These are phyloP conservation scores for Yoshiicerus persimilis DNA, from an alignment of 1,140 invertebrate genomes.

Conservation along the genomic window DNA sequence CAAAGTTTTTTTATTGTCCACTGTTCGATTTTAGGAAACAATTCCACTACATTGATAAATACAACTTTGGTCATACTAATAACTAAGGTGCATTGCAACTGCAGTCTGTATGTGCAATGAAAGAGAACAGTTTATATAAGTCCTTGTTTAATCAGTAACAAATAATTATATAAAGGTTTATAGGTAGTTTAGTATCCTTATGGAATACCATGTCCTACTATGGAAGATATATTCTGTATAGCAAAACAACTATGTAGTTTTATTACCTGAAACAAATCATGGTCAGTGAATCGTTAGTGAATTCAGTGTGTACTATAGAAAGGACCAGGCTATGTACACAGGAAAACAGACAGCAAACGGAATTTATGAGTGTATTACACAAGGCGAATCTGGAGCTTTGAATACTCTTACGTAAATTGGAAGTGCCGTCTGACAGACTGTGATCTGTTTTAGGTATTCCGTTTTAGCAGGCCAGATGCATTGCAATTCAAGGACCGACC, in stretches of 20 bases:
- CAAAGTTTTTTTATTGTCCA: too few species aligned
- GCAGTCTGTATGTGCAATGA: too few species aligned
- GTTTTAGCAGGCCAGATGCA: background rate
- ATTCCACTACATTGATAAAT: too few species aligned
- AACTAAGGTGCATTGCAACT: too few species aligned
- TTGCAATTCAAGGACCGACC: background rate
- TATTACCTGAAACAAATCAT: background rate
- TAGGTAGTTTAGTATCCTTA: too few species aligned
- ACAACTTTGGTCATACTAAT: too few species aligned
- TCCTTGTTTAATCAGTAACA: too few species aligned
- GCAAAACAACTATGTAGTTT: background rate
- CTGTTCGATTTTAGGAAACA: too few species aligned
- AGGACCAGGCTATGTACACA: background rate
- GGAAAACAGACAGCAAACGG: background rate
- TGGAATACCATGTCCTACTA: too few species aligned
- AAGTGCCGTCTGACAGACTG: background rate
- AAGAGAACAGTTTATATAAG: too few species aligned
- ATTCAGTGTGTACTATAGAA: background rate
- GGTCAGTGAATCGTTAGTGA: background rate
- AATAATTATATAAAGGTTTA: too few species aligned
- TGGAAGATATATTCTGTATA: too few species aligned
- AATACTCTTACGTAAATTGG: background rate
- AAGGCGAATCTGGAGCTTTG: background rate
- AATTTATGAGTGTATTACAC: background rate
- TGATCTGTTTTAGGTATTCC: background rate